Evolutionary conservation across 2,113 vertebrate species (phyloP).

Genomic region (Crypturellus undulatus): DNA sequence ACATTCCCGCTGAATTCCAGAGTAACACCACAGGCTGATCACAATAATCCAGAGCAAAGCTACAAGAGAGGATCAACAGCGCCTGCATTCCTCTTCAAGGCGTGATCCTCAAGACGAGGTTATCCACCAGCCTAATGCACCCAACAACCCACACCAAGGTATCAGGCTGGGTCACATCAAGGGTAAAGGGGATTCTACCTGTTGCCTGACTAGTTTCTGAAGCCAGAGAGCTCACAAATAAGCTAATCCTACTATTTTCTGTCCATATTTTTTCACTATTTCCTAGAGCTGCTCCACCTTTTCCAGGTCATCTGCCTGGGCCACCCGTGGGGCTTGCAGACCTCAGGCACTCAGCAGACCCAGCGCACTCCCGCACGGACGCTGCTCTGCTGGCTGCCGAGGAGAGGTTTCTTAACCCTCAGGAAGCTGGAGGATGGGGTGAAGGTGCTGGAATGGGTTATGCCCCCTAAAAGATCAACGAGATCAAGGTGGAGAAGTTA

Average conservation of each 20-base stretch:
- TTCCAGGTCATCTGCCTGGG: not conserved
- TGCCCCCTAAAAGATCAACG: not conserved
- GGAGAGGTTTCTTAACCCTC: not conserved
- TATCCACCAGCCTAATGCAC: not conserved
- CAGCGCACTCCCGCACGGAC: not conserved
- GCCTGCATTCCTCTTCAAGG: not conserved
- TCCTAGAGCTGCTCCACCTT: not conserved
- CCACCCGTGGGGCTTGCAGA: not conserved
- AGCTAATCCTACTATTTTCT: accelerated
- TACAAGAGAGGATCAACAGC: not conserved
- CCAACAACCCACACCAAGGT: not conserved
- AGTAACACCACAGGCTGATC: not conserved
- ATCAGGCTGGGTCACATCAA: not conserved
- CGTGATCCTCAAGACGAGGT: not conserved
- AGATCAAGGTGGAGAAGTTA: not conserved
- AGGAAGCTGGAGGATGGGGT: not conserved
- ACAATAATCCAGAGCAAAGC: not conserved
- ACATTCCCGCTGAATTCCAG: not conserved
- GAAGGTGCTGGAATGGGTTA: not conserved
- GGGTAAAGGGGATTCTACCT: not conserved
- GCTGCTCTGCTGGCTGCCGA: not conserved
- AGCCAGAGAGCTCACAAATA: not conserved
- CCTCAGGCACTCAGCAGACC: accelerated
- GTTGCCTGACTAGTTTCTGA: not conserved
- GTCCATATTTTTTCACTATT: not conserved